These are phyloP conservation scores for Nesidiocoris tenuis DNA, from an alignment of 2,888 invertebrate species.

Conservation along the genomic window DNA sequence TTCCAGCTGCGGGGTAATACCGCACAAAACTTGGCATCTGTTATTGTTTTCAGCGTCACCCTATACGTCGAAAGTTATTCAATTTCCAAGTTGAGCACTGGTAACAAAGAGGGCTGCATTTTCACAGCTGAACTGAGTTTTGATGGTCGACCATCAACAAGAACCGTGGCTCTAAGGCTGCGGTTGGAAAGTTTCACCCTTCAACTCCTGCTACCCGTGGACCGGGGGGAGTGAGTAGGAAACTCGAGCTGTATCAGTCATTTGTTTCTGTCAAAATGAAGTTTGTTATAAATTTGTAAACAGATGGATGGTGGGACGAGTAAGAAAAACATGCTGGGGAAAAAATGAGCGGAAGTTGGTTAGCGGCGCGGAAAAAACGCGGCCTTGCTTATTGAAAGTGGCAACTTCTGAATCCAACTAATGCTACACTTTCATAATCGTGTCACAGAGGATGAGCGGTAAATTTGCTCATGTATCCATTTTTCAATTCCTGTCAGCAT, in stretches of 20 bases:
- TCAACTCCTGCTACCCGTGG: background rate
- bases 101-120: constrained; percentile 4
- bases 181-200: background rate
- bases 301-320: background rate
- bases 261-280: constrained; percentile 36
- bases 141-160: constrained; percentile 28
- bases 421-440: too few relatives aligned
- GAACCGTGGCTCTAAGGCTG: background rate
- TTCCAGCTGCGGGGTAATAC: too few relatives aligned
- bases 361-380: background rate
- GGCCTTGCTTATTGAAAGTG: background rate
- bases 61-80: constrained; percentile 9
- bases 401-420: too few relatives aligned
- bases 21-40: too few relatives aligned
- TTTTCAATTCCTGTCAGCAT: too few relatives aligned
- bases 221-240: background rate
- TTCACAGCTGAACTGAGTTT: constrained; percentile 36
- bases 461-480: too few relatives aligned
- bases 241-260: constrained; percentile 31
- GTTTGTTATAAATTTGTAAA: constrained; percentile 34
- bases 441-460: too few relatives aligned
- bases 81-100: constrained; percentile 16
- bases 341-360: background rate
- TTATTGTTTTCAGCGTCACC: background rate
- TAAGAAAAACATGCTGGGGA: background rate